Conservation (phyloP, 2,113 vertebrate species). For the Cyprinodon brontotheroides region DNA sequence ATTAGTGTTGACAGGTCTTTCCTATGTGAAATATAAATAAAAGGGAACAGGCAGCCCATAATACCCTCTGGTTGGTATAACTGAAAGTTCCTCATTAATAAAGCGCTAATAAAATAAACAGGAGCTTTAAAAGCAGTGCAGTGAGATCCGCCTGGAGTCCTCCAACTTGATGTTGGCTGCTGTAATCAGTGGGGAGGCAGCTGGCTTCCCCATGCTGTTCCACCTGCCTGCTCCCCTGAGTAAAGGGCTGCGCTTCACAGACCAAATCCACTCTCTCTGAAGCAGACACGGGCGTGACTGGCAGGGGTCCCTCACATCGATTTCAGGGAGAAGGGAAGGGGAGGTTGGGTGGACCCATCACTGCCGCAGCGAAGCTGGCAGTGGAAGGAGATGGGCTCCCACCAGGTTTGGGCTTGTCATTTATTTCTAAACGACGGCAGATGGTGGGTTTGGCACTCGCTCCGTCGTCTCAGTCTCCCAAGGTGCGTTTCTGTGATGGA, state of each 20-base stretch:
- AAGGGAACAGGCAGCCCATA: slow-evolving; percentile 19
- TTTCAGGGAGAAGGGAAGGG: slow-evolving; percentile 56
- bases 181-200: slow-evolving; percentile 73
- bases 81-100: slow-evolving; percentile 49
- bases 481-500: slow-evolving; percentile 78
- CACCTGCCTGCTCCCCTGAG: slow-evolving; percentile 73
- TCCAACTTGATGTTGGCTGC: slow-evolving; percentile 51
- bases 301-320: slow-evolving; percentile 73
- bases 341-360: slow-evolving; percentile 64
- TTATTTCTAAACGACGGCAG: slow-evolving; percentile 80
- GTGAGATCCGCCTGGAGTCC: slow-evolving; percentile 34
- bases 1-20: slow-evolving; percentile 8
- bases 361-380: slow-evolving; percentile 60
- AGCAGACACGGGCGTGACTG: slow-evolving; percentile 66
- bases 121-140: slow-evolving; percentile 36
- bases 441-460: slow-evolving; percentile 74
- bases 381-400: slow-evolving; percentile 72
- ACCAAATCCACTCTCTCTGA: slow-evolving; percentile 72
- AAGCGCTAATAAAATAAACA: slow-evolving; percentile 54
- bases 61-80: slow-evolving; percentile 42
- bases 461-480: slow-evolving; percentile 72
- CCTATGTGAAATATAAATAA: slow-evolving; percentile 35
- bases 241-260: slow-evolving; percentile 66
- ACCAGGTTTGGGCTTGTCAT: slow-evolving; percentile 75
- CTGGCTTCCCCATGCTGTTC: slow-evolving; percentile 69